These are phyloP conservation scores for Penaeus indicus DNA, from an alignment of 1,140 invertebrate genomes.

Conservation along the genomic window DNA sequence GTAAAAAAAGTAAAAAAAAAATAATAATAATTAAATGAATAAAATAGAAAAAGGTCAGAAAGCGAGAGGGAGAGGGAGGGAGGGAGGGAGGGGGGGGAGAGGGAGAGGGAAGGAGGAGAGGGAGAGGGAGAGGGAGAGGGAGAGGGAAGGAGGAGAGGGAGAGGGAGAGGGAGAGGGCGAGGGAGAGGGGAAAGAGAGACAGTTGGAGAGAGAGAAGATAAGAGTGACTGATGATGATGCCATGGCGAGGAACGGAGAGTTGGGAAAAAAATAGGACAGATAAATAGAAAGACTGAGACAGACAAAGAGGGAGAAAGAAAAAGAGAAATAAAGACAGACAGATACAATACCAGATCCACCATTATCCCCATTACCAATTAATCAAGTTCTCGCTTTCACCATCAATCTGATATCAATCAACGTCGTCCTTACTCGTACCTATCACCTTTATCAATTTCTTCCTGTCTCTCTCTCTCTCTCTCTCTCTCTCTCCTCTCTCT, in stretches of 20 bases:
- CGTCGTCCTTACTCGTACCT: neutral
- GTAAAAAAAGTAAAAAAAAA: neutral
- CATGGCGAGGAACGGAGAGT: too few species aligned
- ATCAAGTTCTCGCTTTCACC: neutral
- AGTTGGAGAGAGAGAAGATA: too few species aligned
- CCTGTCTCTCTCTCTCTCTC: neutral
- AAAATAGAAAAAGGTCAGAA: neutral
- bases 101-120: neutral
- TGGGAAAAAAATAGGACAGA: too few species aligned
- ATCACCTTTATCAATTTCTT: neutral
- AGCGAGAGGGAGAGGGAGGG: constrained; percentile 21
- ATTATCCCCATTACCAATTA: constrained; percentile 7
- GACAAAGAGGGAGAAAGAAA: too few species aligned
- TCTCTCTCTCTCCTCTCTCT: neutral
- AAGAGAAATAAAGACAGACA: too few species aligned
- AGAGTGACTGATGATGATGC: too few species aligned
- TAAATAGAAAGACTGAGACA: too few species aligned
- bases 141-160: neutral
- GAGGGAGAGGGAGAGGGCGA: too few species aligned
- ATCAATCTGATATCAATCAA: neutral
- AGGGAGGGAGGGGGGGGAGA: neutral
- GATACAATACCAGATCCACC: neutral
- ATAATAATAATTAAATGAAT: neutral
- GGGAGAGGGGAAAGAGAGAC: too few species aligned
- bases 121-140: neutral